Conservation (phyloP, 2,113 vertebrate genomes). For the Climacteris rufus region DNA sequence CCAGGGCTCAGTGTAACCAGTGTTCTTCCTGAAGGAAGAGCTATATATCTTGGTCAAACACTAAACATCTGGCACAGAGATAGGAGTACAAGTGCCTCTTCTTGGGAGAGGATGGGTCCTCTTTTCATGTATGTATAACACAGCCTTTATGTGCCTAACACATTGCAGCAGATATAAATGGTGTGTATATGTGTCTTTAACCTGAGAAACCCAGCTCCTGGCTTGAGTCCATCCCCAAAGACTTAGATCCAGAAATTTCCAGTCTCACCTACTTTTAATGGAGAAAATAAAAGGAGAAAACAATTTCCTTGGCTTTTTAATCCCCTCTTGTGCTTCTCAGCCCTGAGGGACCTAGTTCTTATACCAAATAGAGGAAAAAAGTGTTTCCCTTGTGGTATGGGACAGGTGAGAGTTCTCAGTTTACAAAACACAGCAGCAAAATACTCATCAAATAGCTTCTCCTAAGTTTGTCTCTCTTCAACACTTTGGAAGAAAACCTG, state of each 20-base stretch:
- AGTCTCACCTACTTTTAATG: neutral
- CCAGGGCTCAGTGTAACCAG: neutral
- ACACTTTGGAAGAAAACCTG: neutral
- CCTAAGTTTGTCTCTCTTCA: neutral
- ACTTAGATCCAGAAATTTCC: neutral
- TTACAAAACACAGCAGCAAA: neutral
- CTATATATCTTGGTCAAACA: neutral
- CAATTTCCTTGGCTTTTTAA: neutral
- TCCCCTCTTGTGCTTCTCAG: neutral
- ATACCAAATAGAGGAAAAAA: neutral
- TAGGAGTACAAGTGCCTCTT: neutral
- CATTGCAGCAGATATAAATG: neutral
- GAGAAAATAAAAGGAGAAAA: neutral
- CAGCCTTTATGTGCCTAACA: neutral
- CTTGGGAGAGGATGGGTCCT: neutral
- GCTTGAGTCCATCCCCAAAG: neutral
- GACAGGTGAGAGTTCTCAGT: neutral
- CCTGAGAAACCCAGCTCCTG: neutral
- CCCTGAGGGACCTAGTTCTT: neutral
- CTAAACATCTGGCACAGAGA: neutral
- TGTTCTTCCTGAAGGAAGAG: neutral
- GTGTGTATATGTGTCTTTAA: neutral
- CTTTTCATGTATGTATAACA: neutral
- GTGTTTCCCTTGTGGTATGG: fast-evolving
- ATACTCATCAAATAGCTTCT: neutral